phyloP scores from a whole-genome alignment of 2,797 vertebrate genomes.

The Serranus cabrilla region DNA sequence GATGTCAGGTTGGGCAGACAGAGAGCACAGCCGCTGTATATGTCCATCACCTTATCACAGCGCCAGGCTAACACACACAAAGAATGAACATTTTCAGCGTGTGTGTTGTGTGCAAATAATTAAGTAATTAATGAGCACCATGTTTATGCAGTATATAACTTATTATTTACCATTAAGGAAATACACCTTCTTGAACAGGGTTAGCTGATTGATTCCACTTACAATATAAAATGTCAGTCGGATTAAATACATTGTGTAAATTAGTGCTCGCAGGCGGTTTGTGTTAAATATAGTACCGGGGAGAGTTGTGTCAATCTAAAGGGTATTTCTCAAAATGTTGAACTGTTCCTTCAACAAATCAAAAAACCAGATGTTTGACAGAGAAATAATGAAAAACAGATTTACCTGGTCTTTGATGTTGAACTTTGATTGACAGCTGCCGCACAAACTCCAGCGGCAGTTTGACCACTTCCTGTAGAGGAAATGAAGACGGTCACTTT shows the following conservation, averaged over 20 bases:
- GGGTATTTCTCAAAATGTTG: not conserved
- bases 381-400: not conserved
- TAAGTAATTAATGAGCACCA: too few species aligned
- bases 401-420: conserved; percentile 95
- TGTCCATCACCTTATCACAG: conserved; percentile 97
- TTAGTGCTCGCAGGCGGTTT: too few species aligned
- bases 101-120: too few species aligned
- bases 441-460: conserved; percentile 95
- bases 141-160: too few species aligned
- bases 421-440: conserved; percentile 95
- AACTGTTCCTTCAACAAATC: not conserved
- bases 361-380: not conserved
- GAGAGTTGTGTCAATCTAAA: too few species aligned
- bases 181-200: too few species aligned
- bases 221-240: too few species aligned
- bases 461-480: conserved; percentile 92
- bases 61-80: conserved; percentile 87
- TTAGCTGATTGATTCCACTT: too few species aligned
- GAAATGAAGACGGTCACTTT: not conserved
- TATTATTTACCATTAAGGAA: too few species aligned
- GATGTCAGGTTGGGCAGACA: conserved; percentile 96
- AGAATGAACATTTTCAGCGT: not conserved
- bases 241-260: too few species aligned
- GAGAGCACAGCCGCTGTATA: conserved; percentile 94
- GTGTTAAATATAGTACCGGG: too few species aligned